Base-by-base conservation (phyloP, 1,140 invertebrate genomes). In the Aleiodes sp. region DNA sequence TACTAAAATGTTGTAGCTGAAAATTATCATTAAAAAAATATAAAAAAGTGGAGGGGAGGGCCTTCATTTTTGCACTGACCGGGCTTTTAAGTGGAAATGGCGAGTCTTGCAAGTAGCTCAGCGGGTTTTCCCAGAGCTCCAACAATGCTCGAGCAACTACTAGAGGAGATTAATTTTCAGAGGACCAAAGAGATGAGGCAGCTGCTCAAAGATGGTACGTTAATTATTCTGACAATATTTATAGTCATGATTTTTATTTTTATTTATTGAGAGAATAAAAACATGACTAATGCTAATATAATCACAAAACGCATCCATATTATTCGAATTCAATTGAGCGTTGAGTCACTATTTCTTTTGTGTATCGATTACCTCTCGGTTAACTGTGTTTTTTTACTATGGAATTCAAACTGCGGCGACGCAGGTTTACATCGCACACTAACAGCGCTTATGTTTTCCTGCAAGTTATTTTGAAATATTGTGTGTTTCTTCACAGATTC, bases 151-250 rank as follows among this genome's bases (percentile, higher is more conserved):
- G 93, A 96, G 79, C 94, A 95, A 76, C 86, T 96, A 21, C 87
- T 96, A 16, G 94, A 96, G 78, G 94, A 96, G 82, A 96, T 96
- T 69, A 94, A 94, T 81, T 96, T 96, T 78, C 94, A 96, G 80
- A 88, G 94, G 60, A 94, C 93, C 4, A 95, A 96, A 83, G 94
- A 96, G 85, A 94, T 95, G 89, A 87, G 94, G 41, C 94, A 95
- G 83, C 86, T 94, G 74, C 87, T 94, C 69, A 95, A 94, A 85
- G 94, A 95, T 87, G 94, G 94, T 94, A 84, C 83, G 88, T 79
- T 8, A 41, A 46, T 33, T 9, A 19, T 52, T 43, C 28, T 4
- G 8, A n/a, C n/a, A n/a, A n/a, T n/a, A n/a, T n/a, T n/a, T n/a
- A n/a, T n/a, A n/a, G n/a, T n/a, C n/a, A n/a, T n/a, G n/a, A n/a